Percentiles rank a stretch among this genome's conserved stretches.
Evolutionary conservation across 1,140 invertebrate species (phyloP).

Genomic region (Delia radicum): DNA sequence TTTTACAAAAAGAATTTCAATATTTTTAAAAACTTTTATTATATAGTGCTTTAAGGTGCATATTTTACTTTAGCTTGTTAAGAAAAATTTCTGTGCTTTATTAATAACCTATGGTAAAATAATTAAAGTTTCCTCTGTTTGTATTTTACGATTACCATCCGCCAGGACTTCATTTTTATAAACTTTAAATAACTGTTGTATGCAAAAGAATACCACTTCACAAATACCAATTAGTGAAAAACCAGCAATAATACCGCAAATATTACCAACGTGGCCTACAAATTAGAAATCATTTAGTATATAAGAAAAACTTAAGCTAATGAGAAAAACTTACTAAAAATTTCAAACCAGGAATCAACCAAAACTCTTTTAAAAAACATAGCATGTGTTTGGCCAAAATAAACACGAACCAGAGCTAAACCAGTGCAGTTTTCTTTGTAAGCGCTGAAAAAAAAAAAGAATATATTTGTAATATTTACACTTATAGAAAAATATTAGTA

Average conservation of each 20-base stretch:
- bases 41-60: too few species aligned
- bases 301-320: background rate
- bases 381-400: constrained; percentile 33
- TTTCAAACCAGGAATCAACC: constrained; percentile 25
- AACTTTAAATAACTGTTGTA: constrained; percentile 39
- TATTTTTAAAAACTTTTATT: too few species aligned
- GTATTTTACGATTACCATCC: background rate
- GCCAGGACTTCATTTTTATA: background rate
- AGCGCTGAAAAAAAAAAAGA: background rate
- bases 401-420: constrained; percentile 44
- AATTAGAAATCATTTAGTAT: background rate
- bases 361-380: constrained; percentile 14
- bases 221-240: constrained; percentile 53
- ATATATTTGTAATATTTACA: too few species aligned
- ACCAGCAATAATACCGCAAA: constrained; percentile 52
- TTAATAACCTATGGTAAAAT: constrained; percentile 14
- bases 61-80: too few species aligned
- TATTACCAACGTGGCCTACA: constrained; percentile 51
- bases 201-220: constrained; percentile 50
- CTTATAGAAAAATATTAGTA: too few species aligned
- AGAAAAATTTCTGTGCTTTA: too few species aligned
- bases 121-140: background rate
- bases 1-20: too few species aligned
- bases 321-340: constrained; percentile 21
- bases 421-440: constrained; percentile 27